Evolutionary conservation across 2,113 vertebrate species (phyloP), one percentile per base, ranked within the genome.

Genomic region (Chloropsis hardwickii): DNA sequence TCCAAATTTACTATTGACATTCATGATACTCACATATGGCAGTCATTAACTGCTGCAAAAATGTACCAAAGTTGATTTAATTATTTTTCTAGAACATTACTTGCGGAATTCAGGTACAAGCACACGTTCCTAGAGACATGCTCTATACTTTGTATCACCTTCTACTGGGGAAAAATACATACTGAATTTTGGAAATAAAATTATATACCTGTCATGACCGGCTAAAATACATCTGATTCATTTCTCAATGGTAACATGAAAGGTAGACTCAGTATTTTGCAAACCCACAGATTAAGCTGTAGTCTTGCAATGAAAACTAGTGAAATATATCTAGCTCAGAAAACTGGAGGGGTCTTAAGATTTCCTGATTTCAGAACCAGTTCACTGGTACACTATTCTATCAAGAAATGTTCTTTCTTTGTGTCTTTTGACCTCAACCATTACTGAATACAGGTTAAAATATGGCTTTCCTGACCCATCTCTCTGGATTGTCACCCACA

Each of bases 31-130:
- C 81, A 78, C 94, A 97, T 92, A 88, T 91, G 94, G 88, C 48
- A 91, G 57, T 67, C 73, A 94, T 96, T 95, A 96, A 88, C 64
- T 81, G 57, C 80, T 69, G 53, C 13, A 91, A 67, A 94, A 84
- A 83, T 77, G 48, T 92, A 83, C 33, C 44, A 82, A 12, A 73
- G 50, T 44, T 60, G 53, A 66, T 83, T 88, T 80, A 71, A 88
- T 93, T 88, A 67, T 64, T 91, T 88, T 83, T 64, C 60, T 91
- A 77, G 62, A 78, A 92, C 4, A 2, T 77, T 91, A n/a, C 81
- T 79, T 17, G 4, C 89, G 48, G 70, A 91, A 95, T 84, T 95
- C 64, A 90, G 81, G 73, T 95, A 65, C 23, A 90, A 71, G 11
- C 11, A 66, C 25, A 90, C 42, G 28, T 76, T 81, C 53, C 57